Percentiles rank a stretch among this genome's conserved stretches.
Evolutionary conservation across 2,797 vertebrate genomes (phyloP).

Genomic region (Enteromius afrohamiltoni): DNA sequence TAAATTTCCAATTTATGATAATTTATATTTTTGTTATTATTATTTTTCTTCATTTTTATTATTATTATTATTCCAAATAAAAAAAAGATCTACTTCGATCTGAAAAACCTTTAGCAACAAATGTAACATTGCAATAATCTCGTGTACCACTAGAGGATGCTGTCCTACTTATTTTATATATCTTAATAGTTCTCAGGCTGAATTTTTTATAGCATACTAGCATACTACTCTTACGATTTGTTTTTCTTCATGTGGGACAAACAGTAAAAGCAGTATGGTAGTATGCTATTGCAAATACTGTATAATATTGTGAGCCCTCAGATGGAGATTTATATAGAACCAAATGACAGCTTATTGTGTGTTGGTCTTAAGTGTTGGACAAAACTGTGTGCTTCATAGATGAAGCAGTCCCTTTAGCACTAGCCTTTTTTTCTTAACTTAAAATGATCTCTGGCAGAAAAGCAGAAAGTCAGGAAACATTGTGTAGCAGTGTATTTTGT

Average conservation of each 20-base stretch:
- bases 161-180: constrained; percentile 30
- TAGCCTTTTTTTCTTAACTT: background rate
- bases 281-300: background rate
- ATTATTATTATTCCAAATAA: too few species aligned
- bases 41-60: too few species aligned
- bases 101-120: too few species aligned
- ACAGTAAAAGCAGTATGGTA: background rate
- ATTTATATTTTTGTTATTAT: too few species aligned
- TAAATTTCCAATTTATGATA: too few species aligned
- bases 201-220: background rate
- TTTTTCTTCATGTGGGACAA: background rate
- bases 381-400: background rate
- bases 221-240: background rate
- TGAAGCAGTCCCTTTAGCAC: background rate
- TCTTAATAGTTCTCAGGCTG: too few species aligned
- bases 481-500: background rate
- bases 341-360: background rate
- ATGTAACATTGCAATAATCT: background rate
- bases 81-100: too few species aligned
- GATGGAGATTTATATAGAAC: background rate
- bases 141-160: constrained; percentile 52
- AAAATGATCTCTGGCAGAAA: background rate
- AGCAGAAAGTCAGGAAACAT: background rate
- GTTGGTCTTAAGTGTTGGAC: too few species aligned
- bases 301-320: background rate